phyloP scores from a whole-genome alignment of 2,797 vertebrate genomes.

The Channa striata region DNA sequence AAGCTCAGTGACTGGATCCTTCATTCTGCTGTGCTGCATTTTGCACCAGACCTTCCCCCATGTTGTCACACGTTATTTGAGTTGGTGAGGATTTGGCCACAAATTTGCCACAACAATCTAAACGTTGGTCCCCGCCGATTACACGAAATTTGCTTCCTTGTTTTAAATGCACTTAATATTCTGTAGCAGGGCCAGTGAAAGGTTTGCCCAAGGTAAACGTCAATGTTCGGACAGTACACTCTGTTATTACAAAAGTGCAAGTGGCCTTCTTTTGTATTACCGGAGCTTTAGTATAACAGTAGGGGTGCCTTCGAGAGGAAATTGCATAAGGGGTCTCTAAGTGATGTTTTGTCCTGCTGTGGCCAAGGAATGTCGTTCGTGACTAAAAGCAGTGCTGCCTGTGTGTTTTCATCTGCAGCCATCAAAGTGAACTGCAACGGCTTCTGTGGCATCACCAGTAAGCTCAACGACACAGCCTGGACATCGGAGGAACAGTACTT shows the following conservation, averaged over 20 bases:
- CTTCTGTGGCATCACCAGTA: constrained; percentile 91
- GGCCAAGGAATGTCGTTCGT: background rate
- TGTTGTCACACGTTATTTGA: no score
- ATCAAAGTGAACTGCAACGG: constrained; percentile 95
- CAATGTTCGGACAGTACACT: no score
- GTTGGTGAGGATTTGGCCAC: background rate
- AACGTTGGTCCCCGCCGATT: background rate
- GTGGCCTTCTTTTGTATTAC: no score
- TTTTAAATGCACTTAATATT: no score
- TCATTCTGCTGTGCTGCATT: background rate
- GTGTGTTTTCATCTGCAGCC: constrained; percentile 75
- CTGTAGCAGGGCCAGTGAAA: no score
- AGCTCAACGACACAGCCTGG: constrained; percentile 89
- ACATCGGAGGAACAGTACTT: constrained; percentile 92
- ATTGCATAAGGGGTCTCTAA: no score
- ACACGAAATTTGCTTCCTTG: background rate
- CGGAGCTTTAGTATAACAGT: background rate
- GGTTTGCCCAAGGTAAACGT: no score
- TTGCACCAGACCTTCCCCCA: no score
- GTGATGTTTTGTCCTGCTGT: background rate
- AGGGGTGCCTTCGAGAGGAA: no score
- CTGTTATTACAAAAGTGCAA: no score
- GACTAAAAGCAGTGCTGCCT: background rate
- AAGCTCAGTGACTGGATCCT: background rate
- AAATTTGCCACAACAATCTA: background rate